A percentile compares a stretch with the other conserved stretches of the same genome.
Conservation (phyloP, 2,797 vertebrate species). For the Siniperca undulata region DNA sequence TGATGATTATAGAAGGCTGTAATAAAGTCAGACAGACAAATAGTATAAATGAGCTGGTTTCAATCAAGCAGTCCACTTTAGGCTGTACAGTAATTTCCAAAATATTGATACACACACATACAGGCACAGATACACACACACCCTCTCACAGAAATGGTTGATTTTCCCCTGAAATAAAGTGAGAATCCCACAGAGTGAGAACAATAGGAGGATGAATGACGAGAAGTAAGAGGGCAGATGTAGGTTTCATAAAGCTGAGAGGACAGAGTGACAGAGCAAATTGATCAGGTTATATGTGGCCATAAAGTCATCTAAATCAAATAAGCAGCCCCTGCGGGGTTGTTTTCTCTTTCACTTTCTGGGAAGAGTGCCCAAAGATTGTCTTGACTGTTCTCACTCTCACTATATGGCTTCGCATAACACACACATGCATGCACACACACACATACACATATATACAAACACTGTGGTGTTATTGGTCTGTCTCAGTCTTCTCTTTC, state of each 20-base stretch:
- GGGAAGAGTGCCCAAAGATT: conserved; percentile 39
- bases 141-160: not conserved
- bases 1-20: not conserved
- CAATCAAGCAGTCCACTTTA: conserved; percentile 5
- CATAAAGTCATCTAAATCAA: conserved; percentile 59
- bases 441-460: conserved; percentile 6
- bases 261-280: conserved; percentile 41
- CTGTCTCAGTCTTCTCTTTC: not conserved
- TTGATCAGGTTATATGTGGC: conserved; percentile 55
- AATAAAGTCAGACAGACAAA: not conserved
- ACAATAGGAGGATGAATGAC: conserved; percentile 22
- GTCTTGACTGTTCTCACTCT: conserved; percentile 27
- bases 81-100: not conserved
- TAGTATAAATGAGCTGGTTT: conserved; percentile 17
- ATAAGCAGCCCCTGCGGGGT: conserved; percentile 44
- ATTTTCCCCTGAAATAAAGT: conserved; percentile 4
- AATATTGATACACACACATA: not conserved
- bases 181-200: conserved; percentile 1
- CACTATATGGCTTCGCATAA: conserved; percentile 21
- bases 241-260: conserved; percentile 37
- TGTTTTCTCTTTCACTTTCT: conserved; percentile 53
- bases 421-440: not conserved
- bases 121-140: not conserved
- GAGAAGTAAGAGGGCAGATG: conserved; percentile 25
- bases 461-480: not conserved